Conservation (phyloP, 1,140 invertebrate genomes). For the Cyclina sinensis region DNA sequence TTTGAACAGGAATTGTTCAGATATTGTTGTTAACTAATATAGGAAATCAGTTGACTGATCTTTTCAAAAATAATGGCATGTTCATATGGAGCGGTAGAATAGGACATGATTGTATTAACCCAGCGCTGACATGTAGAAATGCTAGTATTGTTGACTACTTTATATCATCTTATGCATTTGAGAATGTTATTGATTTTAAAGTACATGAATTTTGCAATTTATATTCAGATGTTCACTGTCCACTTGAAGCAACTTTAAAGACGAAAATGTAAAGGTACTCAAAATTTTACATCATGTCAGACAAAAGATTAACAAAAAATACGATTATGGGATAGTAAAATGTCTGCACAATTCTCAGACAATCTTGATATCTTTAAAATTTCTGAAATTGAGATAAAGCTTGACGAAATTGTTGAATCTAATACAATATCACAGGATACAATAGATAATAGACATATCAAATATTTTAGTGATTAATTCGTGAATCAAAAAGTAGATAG, state of each 20-base stretch:
- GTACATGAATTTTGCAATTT: not conserved
- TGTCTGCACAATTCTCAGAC: not conserved
- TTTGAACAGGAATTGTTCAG: too few relatives aligned
- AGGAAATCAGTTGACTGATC: too few relatives aligned
- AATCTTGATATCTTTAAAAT: not conserved
- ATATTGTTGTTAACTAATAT: too few relatives aligned
- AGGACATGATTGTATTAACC: too few relatives aligned
- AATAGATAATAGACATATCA: not conserved
- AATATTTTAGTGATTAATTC: too few relatives aligned
- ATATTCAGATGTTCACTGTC: slow-evolving; percentile 5
- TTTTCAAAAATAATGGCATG: too few relatives aligned
- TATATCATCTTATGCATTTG: not conserved
- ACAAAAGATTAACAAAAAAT: not conserved
- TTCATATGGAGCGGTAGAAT: too few relatives aligned
- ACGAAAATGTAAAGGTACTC: too few relatives aligned
- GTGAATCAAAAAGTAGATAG: too few relatives aligned
- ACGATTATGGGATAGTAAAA: not conserved
- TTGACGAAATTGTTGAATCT: not conserved
- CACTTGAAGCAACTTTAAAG: not conserved
- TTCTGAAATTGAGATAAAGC: slow-evolving; percentile 12
- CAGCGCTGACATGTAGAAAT: too few relatives aligned
- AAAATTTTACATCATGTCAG: too few relatives aligned
- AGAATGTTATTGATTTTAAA: not conserved
- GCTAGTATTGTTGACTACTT: too few relatives aligned
- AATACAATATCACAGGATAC: not conserved